Evolutionary conservation across 1,140 invertebrate species (phyloP).

Genomic region (Cyclargus thomasi): DNA sequence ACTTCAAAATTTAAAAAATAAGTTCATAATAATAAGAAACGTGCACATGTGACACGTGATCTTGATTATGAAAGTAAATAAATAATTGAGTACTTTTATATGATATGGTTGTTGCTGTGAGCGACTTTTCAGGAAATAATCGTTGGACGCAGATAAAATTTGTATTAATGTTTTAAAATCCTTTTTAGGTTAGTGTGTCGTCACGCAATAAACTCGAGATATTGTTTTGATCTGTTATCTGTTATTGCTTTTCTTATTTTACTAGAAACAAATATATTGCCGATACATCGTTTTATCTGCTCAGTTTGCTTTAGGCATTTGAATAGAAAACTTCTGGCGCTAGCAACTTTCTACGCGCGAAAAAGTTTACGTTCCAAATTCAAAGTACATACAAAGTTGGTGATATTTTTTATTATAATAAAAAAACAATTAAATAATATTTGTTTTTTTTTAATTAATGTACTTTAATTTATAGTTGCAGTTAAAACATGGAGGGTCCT

Average conservation of each 20-base stretch:
- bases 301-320: not conserved
- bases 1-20: too few relatives aligned
- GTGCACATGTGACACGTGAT: too few relatives aligned
- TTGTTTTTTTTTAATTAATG: not conserved
- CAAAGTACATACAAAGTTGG: not conserved
- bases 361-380: not conserved
- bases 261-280: slow-evolving; percentile 9
- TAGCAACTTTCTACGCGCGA: slow-evolving; percentile 4
- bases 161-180: not conserved
- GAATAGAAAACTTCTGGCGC: not conserved
- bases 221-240: slow-evolving; percentile 11
- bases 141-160: not conserved
- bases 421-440: not conserved
- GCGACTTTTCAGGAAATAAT: not conserved
- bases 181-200: not conserved
- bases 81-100: too few relatives aligned
- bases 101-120: too few relatives aligned
- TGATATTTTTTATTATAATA: not conserved
- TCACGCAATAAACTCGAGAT: not conserved
- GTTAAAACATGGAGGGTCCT: slow-evolving; percentile 59
- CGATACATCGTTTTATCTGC: not conserved
- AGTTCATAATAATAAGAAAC: too few relatives aligned
- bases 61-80: too few relatives aligned
- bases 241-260: slow-evolving; percentile 14
- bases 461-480: slow-evolving; percentile 28